Evolutionary conservation across 1,140 invertebrate species (phyloP).

Genomic region (Rhopalosiphum padi): DNA sequence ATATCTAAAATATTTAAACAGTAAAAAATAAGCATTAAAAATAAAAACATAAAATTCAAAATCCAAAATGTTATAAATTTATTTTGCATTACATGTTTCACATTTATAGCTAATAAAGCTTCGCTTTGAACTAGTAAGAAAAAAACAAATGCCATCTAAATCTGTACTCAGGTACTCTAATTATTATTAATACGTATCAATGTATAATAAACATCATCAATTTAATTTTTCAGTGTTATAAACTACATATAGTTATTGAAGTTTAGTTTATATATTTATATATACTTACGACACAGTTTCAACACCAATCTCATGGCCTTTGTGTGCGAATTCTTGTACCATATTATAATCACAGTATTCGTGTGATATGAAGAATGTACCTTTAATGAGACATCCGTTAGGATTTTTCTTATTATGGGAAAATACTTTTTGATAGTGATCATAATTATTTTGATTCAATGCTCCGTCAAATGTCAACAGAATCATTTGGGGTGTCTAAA

Average conservation of each 20-base stretch:
- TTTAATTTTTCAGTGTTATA: background rate
- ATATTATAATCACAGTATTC: slow-evolving; percentile 95
- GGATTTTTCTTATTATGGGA: slow-evolving; percentile 81
- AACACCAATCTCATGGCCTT: slow-evolving; percentile 90
- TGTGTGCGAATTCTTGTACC: slow-evolving; percentile 85
- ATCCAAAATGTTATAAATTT: background rate
- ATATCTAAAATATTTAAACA: background rate
- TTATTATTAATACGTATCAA: background rate
- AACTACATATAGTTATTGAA: background rate
- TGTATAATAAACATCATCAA: background rate
- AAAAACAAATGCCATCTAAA: background rate
- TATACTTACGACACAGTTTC: slow-evolving; percentile 82
- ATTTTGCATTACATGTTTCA: too few species aligned
- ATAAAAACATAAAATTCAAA: background rate
- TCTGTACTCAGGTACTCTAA: background rate
- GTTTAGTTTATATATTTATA: background rate
- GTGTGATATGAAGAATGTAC: slow-evolving; percentile 94
- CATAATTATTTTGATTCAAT: slow-evolving; percentile 89
- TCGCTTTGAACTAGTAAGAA: too few species aligned
- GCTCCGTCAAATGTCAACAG: slow-evolving; percentile 92
- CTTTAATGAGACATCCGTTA: slow-evolving; percentile 87
- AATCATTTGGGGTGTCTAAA: slow-evolving; percentile 91
- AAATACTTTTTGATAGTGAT: slow-evolving; percentile 87
- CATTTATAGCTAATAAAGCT: too few species aligned
- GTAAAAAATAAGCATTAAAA: background rate